Evolutionary conservation across 2,113 vertebrate species (phyloP).

Genomic region (Barbus barbus): DNA sequence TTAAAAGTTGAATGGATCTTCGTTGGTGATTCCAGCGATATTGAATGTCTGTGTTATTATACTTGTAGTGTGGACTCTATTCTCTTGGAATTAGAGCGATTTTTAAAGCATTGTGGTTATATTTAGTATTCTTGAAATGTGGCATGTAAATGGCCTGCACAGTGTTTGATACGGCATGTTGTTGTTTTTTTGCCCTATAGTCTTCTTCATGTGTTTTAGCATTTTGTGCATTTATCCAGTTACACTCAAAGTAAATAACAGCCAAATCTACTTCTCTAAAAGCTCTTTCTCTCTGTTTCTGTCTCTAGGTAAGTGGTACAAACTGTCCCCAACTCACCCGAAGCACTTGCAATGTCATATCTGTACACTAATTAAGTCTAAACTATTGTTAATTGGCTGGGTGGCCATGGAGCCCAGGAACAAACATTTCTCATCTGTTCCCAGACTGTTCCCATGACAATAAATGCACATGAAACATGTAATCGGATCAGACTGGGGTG

Average conservation of each 20-base stretch:
- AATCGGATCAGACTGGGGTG: background rate
- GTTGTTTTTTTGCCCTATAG: too few relatives aligned
- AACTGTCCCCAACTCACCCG: background rate
- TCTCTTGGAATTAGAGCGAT: too few relatives aligned
- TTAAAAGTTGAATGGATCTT: too few relatives aligned
- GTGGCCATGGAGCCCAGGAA: slow-evolving; percentile 20
- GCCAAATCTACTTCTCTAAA: background rate
- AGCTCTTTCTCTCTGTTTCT: background rate
- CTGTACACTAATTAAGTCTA: background rate
- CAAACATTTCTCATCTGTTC: slow-evolving; percentile 19
- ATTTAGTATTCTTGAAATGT: too few relatives aligned
- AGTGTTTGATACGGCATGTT: too few relatives aligned
- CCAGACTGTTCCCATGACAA: slow-evolving; percentile 18
- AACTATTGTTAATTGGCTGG: slow-evolving; percentile 14
- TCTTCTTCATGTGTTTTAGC: background rate
- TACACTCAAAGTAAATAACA: too few relatives aligned
- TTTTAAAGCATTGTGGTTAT: too few relatives aligned
- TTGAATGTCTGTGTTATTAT: too few relatives aligned
- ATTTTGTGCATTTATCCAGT: too few relatives aligned
- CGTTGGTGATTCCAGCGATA: too few relatives aligned
- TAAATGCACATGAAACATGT: slow-evolving; percentile 5
- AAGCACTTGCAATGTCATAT: background rate
- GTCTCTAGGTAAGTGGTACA: background rate
- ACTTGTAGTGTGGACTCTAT: too few relatives aligned
- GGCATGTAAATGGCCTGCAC: too few relatives aligned